phyloP scores from a whole-genome alignment of 2,888 invertebrate genomes.

The Zelleria hepariella region DNA sequence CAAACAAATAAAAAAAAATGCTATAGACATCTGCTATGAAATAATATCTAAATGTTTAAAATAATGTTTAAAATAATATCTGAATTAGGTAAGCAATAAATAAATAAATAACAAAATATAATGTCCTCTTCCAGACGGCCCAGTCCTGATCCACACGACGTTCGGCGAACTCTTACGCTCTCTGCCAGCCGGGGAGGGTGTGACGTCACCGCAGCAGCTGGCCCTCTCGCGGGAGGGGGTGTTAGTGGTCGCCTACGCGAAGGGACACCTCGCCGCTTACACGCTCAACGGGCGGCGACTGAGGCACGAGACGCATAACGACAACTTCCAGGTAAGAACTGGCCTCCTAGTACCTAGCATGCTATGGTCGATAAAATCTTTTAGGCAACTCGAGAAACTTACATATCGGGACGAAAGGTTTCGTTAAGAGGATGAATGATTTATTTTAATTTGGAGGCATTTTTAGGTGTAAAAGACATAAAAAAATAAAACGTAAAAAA shows the following conservation, averaged over 20 bases:
- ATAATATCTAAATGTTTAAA: no score
- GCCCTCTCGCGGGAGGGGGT: slow-evolving; percentile 97
- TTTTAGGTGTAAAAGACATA: no score
- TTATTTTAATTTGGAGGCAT: no score
- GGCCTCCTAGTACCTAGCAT: background rate
- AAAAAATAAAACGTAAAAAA: no score
- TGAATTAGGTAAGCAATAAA: no score
- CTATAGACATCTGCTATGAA: no score
- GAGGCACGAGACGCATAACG: slow-evolving; percentile 92
- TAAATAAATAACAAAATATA: background rate
- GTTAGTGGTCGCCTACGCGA: slow-evolving; percentile 93
- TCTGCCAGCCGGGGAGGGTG: slow-evolving; percentile 82
- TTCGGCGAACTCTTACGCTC: slow-evolving; percentile 96
- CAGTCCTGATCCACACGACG: slow-evolving; percentile 97
- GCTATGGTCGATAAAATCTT: no score
- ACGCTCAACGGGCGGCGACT: slow-evolving; percentile 94
- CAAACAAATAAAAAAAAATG: no score
- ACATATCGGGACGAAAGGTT: no score
- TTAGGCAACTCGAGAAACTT: no score
- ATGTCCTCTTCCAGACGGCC: slow-evolving; percentile 79
- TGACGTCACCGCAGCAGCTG: slow-evolving; percentile 85
- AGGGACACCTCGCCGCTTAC: slow-evolving; percentile 93
- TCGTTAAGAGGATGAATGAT: no score
- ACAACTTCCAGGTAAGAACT: slow-evolving; percentile 86
- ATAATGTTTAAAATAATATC: no score